Conservation (phyloP, 2,113 vertebrate species). For the Stomatorhinus ivindoensis region DNA sequence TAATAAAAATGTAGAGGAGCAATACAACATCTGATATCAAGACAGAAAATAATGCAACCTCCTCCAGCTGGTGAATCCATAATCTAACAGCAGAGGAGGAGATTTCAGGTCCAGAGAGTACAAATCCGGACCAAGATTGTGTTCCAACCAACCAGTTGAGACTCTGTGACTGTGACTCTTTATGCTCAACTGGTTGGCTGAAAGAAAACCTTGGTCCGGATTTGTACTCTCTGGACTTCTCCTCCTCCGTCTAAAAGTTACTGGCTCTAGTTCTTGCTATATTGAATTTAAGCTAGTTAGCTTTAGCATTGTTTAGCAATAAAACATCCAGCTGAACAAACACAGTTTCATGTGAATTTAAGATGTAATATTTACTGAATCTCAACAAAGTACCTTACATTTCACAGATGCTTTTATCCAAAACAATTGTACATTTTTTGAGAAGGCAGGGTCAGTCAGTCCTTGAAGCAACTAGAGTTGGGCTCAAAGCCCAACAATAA, state of each 20-base stretch:
- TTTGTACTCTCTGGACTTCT: no score
- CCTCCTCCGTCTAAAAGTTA: background rate
- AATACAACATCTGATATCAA: background rate
- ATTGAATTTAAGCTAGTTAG: background rate
- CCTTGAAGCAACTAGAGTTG: background rate
- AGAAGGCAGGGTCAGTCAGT: background rate
- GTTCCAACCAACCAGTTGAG: no score
- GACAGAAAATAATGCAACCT: background rate
- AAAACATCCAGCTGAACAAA: background rate
- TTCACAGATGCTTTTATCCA: background rate
- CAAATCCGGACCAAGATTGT: no score
- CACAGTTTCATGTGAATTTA: background rate
- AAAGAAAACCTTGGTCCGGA: no score
- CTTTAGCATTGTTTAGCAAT: background rate
- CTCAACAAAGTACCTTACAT: background rate
- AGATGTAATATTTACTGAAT: background rate
- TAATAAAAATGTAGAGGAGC: background rate
- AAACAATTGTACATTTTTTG: background rate
- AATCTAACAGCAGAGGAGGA: background rate
- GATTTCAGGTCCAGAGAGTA: no score
- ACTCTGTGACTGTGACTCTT: no score
- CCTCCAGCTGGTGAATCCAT: background rate
- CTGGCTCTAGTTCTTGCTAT: background rate
- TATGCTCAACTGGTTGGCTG: no score
- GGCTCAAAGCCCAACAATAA: background rate